A percentile compares a stretch with the other conserved stretches of the same genome.
These are phyloP conservation scores for Anthopleura sola DNA, from an alignment of 64 coral and sea anemone genomes.

Conservation along the genomic window DNA sequence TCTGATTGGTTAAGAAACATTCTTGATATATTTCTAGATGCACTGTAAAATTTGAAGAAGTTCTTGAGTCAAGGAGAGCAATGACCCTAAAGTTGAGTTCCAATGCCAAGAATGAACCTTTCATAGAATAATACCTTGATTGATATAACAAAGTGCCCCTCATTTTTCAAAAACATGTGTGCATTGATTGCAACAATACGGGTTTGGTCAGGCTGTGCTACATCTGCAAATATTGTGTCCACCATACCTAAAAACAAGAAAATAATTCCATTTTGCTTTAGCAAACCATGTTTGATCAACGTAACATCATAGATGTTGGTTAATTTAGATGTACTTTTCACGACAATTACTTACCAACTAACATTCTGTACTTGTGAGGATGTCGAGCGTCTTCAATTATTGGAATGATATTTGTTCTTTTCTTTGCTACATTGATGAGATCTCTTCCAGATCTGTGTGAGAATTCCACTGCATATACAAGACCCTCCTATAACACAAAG, in stretches of 20 bases:
- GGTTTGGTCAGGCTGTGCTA: conserved; percentile 96
- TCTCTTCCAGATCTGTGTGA: conserved; percentile 97
- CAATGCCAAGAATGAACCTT: neutral
- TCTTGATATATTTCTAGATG: too few relatives aligned
- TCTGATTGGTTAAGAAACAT: too few relatives aligned
- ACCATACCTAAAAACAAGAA: conserved; percentile 80
- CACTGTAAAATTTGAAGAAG: too few relatives aligned
- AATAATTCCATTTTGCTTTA: neutral
- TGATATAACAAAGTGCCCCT: conserved; percentile 98
- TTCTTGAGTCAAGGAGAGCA: too few relatives aligned
- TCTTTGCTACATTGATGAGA: conserved; percentile 98
- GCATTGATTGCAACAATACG: conserved; percentile 99
- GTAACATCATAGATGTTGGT: neutral
- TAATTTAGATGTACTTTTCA: neutral
- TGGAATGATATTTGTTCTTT: conserved; percentile 95
- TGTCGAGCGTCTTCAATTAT: conserved; percentile 98
- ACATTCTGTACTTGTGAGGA: conserved; percentile 99
- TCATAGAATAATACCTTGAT: conserved; percentile 68
- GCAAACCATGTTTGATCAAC: neutral
- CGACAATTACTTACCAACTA: conserved; percentile 63
- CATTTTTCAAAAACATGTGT: conserved; percentile 97
- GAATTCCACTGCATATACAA: conserved; percentile 99
- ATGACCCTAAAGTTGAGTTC: neutral
- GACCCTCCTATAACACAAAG: conserved; percentile 60
- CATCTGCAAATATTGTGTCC: conserved; percentile 98